Conservation (phyloP, 1,140 invertebrate species). For the Lordiphosa collinella region DNA sequence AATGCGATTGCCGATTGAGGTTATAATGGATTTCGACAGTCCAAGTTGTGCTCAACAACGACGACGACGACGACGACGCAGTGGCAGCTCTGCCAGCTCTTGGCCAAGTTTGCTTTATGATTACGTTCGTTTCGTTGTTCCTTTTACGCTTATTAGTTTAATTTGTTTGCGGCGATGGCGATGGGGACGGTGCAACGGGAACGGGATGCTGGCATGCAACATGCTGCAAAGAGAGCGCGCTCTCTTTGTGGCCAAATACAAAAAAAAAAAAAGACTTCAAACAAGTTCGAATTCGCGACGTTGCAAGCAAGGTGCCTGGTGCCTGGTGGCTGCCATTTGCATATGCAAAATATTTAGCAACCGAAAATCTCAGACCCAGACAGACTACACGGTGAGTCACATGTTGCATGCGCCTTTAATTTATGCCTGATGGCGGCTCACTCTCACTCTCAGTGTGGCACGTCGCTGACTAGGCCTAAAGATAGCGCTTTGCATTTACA, state of each 20-base stretch:
- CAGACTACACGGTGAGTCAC: slow-evolving; percentile 35
- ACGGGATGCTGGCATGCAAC: slow-evolving; percentile 50
- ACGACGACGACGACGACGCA: slow-evolving; percentile 14
- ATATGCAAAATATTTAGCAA: slow-evolving; percentile 70
- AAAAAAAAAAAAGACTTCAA: slow-evolving; percentile 43
- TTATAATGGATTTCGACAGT: slow-evolving; percentile 78
- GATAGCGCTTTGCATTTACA: slow-evolving; percentile 49
- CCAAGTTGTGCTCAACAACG: slow-evolving; percentile 51
- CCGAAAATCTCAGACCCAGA: slow-evolving; percentile 54
- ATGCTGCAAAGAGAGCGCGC: slow-evolving; percentile 33
- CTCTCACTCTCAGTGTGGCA: slow-evolving; percentile 11
- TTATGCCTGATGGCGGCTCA: slow-evolving; percentile 54
- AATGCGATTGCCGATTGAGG: slow-evolving; percentile 77
- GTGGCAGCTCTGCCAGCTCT: slow-evolving; percentile 30
- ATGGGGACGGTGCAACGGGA: slow-evolving; percentile 17
- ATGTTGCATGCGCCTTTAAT: slow-evolving; percentile 71
- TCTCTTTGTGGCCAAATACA: slow-evolving; percentile 4
- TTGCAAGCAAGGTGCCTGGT: slow-evolving; percentile 51
- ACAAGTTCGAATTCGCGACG: slow-evolving; percentile 74
- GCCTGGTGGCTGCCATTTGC: slow-evolving; percentile 45
- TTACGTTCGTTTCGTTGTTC: slow-evolving; percentile 42
- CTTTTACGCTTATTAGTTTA: slow-evolving; percentile 75
- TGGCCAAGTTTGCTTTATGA: slow-evolving; percentile 42
- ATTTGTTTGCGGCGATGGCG: slow-evolving; percentile 55
- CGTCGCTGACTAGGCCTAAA: slow-evolving; percentile 10